These are phyloP conservation scores for Poeciliopsis prolifica DNA, from an alignment of 2,113 vertebrate genomes.

Conservation along the genomic window DNA sequence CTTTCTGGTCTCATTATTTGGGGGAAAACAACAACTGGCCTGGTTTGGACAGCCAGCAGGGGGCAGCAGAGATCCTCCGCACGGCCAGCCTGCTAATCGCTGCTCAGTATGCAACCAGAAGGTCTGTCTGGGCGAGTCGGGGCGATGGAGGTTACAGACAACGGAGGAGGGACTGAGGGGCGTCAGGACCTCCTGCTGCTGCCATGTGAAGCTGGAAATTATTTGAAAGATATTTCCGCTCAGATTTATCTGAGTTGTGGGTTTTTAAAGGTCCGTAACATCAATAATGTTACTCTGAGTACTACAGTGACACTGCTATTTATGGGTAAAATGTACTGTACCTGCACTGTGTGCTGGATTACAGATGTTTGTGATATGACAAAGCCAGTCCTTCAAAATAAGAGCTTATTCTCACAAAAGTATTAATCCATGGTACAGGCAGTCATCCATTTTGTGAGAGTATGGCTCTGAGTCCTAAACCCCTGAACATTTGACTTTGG, in stretches of 20 bases:
- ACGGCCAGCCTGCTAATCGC: not conserved
- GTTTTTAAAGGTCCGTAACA: not conserved
- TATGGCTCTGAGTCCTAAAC: no score
- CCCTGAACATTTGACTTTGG: no score
- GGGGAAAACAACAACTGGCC: no score
- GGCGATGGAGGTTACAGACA: conserved; percentile 47
- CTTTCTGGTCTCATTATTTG: conserved; percentile 18
- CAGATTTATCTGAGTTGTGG: not conserved
- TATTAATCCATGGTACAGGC: no score
- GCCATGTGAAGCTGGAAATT: not conserved
- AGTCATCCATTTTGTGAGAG: no score
- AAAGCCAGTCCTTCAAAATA: not conserved
- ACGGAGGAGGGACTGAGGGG: conserved; percentile 33
- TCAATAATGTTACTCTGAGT: no score
- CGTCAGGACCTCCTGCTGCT: conserved; percentile 53
- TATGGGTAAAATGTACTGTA: not conserved
- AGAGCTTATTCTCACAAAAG: not conserved
- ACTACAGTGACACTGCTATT: not conserved
- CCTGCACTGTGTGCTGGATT: not conserved
- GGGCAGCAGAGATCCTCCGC: conserved; percentile 68
- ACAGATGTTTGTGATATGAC: not conserved
- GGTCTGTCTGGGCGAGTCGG: conserved; percentile 28
- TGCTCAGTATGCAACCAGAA: conserved; percentile 36
- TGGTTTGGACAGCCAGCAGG: conserved; percentile 38
- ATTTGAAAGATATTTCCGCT: not conserved